Evolutionary conservation across 2,888 invertebrate genomes (phyloP).

Genomic region (Myathropa florea): DNA sequence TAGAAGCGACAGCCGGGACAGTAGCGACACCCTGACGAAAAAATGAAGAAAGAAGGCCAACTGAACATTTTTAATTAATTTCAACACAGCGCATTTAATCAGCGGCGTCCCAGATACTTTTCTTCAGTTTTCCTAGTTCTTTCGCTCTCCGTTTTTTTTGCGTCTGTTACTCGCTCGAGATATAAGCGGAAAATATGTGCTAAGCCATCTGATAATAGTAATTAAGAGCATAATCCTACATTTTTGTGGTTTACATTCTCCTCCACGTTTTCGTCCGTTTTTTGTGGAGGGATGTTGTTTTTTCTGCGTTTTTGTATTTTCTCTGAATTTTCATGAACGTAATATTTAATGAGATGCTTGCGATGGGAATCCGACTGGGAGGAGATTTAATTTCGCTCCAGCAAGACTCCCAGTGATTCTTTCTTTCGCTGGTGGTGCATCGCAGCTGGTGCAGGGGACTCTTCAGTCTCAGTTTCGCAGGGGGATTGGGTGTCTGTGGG

Average conservation of each 20-base stretch:
- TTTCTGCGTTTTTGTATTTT: neutral
- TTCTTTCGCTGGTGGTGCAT: neutral
- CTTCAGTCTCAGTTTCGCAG: neutral
- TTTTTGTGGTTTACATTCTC: slow-evolving; percentile 26
- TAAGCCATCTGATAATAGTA: slow-evolving; percentile 63
- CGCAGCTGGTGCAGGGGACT: slow-evolving; percentile 31
- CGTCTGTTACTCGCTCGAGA: slow-evolving; percentile 5
- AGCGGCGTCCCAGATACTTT: slow-evolving; percentile 35
- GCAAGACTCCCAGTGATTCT: slow-evolving; percentile 1
- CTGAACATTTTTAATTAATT: slow-evolving; percentile 54
- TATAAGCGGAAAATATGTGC: slow-evolving; percentile 48
- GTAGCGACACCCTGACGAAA: neutral
- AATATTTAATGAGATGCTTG: slow-evolving; percentile 27
- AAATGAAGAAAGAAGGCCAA: neutral
- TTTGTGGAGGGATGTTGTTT: neutral
- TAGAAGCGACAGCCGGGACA: neutral
- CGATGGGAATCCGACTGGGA: slow-evolving; percentile 13
- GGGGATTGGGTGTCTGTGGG: neutral
- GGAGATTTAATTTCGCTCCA: slow-evolving; percentile 22
- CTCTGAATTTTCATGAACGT: slow-evolving; percentile 42
- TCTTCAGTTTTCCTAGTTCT: slow-evolving; percentile 1
- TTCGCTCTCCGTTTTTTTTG: neutral
- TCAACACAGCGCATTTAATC: slow-evolving; percentile 58
- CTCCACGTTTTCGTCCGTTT: slow-evolving; percentile 3
- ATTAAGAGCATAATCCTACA: slow-evolving; percentile 51